Percentiles rank a stretch among this genome's conserved stretches.
Evolutionary conservation across 2,888 invertebrate species (phyloP).

Genomic region (Onthophagus sagittarius): DNA sequence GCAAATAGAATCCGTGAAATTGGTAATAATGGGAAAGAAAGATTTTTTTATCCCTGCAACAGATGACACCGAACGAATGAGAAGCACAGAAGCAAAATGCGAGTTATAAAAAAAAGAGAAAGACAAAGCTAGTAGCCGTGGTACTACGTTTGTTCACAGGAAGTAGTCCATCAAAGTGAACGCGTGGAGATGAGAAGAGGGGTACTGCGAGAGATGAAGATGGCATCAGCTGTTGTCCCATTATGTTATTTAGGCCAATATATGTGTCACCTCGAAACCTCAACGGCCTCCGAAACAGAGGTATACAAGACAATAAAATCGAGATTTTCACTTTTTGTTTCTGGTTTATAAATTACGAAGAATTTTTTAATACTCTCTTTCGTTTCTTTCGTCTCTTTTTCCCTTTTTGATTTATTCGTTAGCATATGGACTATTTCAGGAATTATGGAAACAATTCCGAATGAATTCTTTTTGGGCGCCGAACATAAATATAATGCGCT

Average conservation of each 20-base stretch:
- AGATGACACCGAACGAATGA: neutral
- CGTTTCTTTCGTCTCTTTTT: neutral
- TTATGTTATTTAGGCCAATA: conserved; percentile 33
- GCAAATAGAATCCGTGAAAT: neutral
- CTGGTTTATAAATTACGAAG: neutral
- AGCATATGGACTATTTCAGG: neutral
- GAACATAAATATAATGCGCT: conserved; percentile 11
- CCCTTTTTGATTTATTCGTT: neutral
- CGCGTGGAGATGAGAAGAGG: conserved; percentile 4
- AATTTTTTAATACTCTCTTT: neutral
- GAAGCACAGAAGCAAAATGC: neutral
- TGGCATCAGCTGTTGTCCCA: conserved; percentile 30
- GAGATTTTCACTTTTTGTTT: neutral
- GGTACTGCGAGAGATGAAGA: conserved; percentile 10
- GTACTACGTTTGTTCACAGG: conserved; percentile 6
- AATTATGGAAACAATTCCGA: neutral
- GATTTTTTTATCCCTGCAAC: neutral
- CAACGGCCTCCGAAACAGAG: neutral
- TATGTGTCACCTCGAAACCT: conserved; percentile 27
- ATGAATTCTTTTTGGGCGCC: neutral
- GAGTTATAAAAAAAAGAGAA: neutral
- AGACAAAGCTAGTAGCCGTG: neutral
- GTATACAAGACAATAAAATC: neutral
- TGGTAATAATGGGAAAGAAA: neutral
- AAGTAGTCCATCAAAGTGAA: conserved; percentile 21